Evolutionary conservation across 2,113 vertebrate genomes (phyloP).

Genomic region (Ophthalmolycus amberensis): DNA sequence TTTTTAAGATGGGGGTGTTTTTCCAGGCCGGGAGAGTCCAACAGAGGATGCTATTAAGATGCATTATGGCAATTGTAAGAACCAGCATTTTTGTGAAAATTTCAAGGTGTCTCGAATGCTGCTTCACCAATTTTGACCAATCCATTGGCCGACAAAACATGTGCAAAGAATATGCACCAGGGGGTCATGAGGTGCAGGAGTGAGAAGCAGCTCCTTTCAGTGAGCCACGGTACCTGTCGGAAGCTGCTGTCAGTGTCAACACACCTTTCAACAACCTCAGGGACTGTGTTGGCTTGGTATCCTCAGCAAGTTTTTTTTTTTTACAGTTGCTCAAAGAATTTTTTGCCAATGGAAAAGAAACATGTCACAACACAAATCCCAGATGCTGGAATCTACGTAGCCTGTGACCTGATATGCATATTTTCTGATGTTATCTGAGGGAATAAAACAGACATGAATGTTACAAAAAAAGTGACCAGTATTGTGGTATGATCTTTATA

Average conservation of each 20-base stretch:
- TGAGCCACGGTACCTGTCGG: slow-evolving; percentile 5
- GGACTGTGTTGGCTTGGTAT: not conserved
- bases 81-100: not conserved
- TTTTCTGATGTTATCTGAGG: not conserved
- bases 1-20: not conserved
- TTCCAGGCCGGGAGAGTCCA: not conserved
- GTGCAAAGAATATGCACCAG: not conserved
- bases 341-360: not conserved
- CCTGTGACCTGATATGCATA: not conserved
- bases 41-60: not conserved
- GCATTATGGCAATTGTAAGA: not conserved
- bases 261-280: slow-evolving; percentile 16
- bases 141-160: not conserved
- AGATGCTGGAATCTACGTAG: not conserved
- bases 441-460: slow-evolving; percentile 9
- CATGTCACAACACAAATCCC: not conserved
- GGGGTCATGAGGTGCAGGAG: not conserved
- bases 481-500: slow-evolving; percentile 9
- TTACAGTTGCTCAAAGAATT: not conserved
- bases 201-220: not conserved
- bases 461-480: slow-evolving; percentile 3
- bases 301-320: not conserved
- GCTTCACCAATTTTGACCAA: not conserved
- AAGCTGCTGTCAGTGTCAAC: slow-evolving; percentile 22
- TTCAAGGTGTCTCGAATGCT: not conserved